Conservation (phyloP, 2,797 vertebrate species). For the Cirrhinus mrigala region DNA sequence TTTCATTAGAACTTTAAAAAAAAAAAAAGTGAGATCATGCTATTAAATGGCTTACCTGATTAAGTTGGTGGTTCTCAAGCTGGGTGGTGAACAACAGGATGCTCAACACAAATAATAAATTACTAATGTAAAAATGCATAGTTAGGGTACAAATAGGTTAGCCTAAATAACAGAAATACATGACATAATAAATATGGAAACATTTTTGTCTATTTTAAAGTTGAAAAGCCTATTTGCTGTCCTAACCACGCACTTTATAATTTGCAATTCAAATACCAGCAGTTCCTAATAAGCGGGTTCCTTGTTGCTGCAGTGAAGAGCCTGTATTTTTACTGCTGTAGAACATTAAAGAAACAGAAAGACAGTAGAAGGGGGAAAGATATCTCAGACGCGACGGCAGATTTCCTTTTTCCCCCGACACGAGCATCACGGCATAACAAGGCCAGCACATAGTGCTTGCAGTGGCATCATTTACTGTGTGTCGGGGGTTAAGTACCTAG, state of each 20-base stretch:
- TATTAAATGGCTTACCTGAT: neutral
- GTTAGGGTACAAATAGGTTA: no score
- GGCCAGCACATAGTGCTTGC: slow-evolving; percentile 28
- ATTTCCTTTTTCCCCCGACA: slow-evolving; percentile 4
- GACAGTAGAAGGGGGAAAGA: neutral
- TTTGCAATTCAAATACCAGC: neutral
- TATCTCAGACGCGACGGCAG: neutral
- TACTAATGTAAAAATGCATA: neutral
- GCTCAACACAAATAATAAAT: neutral
- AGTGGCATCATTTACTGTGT: slow-evolving; percentile 55
- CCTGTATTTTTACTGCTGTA: neutral
- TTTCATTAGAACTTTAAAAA: neutral
- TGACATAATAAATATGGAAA: neutral
- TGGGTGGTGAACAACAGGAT: neutral
- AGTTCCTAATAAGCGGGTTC: neutral
- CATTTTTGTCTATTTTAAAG: neutral
- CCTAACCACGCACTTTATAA: neutral
- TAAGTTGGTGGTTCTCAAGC: neutral
- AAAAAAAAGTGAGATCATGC: neutral
- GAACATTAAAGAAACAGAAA: slow-evolving; percentile 38
- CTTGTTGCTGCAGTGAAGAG: neutral
- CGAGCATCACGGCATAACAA: slow-evolving; percentile 15
- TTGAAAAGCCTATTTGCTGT: neutral
- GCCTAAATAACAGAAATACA: neutral
- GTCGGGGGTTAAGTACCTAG: slow-evolving; percentile 55